Evolutionary conservation across 2,888 invertebrate genomes (phyloP).

Genomic region (Dichetophora obliterata): DNA sequence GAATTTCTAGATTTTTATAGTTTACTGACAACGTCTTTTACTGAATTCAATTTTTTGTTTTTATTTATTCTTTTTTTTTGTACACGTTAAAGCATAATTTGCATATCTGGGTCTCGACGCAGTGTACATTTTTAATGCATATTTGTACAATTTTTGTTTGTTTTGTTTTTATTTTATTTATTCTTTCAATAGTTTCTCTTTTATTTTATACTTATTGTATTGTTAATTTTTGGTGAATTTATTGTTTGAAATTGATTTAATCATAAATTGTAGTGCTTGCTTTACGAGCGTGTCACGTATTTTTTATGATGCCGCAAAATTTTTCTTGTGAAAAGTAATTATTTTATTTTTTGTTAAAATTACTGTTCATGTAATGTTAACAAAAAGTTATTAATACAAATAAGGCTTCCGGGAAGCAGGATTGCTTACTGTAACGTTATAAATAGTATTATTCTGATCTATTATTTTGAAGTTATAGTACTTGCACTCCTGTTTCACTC

Average conservation of each 20-base stretch:
- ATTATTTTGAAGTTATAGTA: no score
- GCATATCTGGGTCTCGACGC: slow-evolving; percentile 66
- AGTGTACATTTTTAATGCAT: slow-evolving; percentile 54
- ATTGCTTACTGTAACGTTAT: no score
- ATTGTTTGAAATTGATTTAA: not conserved
- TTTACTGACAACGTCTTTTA: not conserved
- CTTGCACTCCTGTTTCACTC: no score
- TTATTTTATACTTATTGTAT: not conserved
- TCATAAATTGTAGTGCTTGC: not conserved
- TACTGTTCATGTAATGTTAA: no score
- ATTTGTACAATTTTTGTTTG: slow-evolving; percentile 25
- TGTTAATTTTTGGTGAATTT: not conserved
- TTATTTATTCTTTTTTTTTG: not conserved
- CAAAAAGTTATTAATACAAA: no score
- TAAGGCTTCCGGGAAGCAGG: no score
- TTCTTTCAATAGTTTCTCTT: not conserved
- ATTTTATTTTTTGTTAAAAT: no score
- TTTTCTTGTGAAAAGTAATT: no score
- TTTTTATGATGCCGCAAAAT: not conserved
- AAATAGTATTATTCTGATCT: no score
- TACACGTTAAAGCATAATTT: slow-evolving; percentile 55
- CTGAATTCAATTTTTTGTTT: not conserved
- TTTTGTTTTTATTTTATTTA: not conserved
- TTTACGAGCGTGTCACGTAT: not conserved
- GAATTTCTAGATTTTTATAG: slow-evolving; percentile 24